Evolutionary conservation across 2,888 invertebrate species (phyloP).

Genomic region (Oscheius onirici): DNA sequence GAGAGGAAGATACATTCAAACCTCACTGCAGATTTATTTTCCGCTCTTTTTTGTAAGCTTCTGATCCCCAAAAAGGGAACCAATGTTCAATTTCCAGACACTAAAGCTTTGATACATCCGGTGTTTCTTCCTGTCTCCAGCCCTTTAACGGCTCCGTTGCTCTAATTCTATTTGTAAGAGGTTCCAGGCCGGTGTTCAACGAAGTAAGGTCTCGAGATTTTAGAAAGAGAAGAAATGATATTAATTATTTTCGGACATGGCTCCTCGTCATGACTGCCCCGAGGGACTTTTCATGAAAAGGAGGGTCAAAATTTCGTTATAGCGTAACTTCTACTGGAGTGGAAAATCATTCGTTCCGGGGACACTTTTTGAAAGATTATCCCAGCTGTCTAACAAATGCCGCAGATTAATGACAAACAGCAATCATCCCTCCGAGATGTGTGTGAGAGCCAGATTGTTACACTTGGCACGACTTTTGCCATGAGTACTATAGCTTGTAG

Average conservation of each 20-base stretch:
- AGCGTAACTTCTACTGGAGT: neutral
- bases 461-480: neutral
- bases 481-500: too few species aligned
- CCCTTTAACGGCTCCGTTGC: too few species aligned
- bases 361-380: too few species aligned
- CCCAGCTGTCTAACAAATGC: constrained; percentile 24
- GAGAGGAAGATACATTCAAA: too few species aligned
- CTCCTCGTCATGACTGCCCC: neutral
- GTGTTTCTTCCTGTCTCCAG: neutral
- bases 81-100: too few species aligned
- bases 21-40: too few species aligned
- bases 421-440: constrained; percentile 11
- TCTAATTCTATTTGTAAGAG: too few species aligned
- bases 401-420: constrained; percentile 31
- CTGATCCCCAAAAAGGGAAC: too few species aligned
- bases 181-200: neutral
- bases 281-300: constrained; percentile 1
- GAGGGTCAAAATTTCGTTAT: neutral
- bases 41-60: too few species aligned
- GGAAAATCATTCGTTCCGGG: too few species aligned
- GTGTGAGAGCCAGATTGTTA: neutral
- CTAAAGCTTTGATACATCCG: too few species aligned
- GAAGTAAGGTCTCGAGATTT: neutral
- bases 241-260: neutral
- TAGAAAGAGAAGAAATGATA: neutral